These are phyloP conservation scores for Pangasius sanitwongsei DNA, from an alignment of 2,797 vertebrate species.

Conservation along the genomic window DNA sequence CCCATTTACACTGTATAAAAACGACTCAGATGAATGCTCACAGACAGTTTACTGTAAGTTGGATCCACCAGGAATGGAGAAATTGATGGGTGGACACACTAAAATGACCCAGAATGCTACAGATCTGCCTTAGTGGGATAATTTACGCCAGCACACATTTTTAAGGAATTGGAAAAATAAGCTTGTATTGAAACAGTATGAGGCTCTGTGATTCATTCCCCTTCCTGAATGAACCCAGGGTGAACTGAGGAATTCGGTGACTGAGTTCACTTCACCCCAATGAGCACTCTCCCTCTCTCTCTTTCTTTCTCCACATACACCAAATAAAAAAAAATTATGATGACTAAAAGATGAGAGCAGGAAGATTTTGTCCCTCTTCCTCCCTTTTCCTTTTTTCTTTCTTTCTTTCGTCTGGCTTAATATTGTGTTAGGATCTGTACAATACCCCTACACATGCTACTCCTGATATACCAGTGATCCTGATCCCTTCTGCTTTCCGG, in stretches of 20 bases:
- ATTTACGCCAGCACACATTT: conserved; percentile 44
- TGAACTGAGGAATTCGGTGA: conserved; percentile 17
- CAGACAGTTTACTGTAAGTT: background rate
- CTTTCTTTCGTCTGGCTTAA: background rate
- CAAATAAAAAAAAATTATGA: background rate
- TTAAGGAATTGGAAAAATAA: background rate
- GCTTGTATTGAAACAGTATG: conserved; percentile 13
- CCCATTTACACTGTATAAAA: background rate
- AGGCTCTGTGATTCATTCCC: conserved; percentile 10
- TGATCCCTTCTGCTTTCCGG: too few species aligned
- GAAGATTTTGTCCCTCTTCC: background rate
- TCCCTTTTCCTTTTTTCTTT: background rate
- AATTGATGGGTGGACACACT: conserved; percentile 38
- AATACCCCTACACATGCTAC: background rate
- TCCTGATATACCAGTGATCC: too few species aligned
- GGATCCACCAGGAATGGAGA: conserved; percentile 9
- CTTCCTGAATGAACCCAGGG: background rate
- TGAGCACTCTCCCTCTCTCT: background rate
- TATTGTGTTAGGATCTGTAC: background rate
- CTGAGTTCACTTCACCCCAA: background rate
- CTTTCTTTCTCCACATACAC: too few species aligned
- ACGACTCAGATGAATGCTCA: background rate
- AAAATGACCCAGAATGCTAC: conserved; percentile 29
- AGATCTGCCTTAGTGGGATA: conserved; percentile 42
- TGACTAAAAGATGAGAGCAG: background rate